phyloP scores from a whole-genome alignment of 2,888 invertebrate species.

The Muschampia staudingeri region DNA sequence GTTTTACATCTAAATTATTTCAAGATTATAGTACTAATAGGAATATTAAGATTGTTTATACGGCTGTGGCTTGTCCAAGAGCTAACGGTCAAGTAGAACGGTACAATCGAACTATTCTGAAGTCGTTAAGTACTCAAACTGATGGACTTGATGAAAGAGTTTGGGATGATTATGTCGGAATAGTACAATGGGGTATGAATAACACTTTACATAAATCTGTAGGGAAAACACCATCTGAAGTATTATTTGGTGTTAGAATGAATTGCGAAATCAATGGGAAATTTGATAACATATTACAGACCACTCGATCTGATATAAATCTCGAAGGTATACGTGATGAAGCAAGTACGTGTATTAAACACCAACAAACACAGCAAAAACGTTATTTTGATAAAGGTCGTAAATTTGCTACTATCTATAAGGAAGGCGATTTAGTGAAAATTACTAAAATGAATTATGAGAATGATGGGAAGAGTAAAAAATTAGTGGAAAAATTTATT shows the following conservation, averaged over 20 bases:
- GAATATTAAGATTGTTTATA: neutral
- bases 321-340: no score
- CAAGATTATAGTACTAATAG: neutral
- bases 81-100: neutral
- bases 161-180: neutral
- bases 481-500: neutral
- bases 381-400: neutral
- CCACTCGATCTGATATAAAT: no score
- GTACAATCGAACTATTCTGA: neutral
- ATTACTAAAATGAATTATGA: neutral
- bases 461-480: neutral
- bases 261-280: neutral
- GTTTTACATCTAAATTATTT: neutral
- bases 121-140: neutral
- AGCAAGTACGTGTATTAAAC: no score
- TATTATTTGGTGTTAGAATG: neutral
- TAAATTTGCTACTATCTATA: neutral
- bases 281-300: no score
- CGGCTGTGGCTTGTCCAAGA: neutral
- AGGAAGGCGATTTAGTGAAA: neutral
- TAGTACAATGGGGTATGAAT: neutral
- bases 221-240: neutral
- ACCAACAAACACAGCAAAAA: slow-evolving; percentile 9
- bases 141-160: neutral
- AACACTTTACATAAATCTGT: neutral